Evolutionary conservation across 2,797 vertebrate genomes (phyloP).

Genomic region (Artibeus jamaicensis): DNA sequence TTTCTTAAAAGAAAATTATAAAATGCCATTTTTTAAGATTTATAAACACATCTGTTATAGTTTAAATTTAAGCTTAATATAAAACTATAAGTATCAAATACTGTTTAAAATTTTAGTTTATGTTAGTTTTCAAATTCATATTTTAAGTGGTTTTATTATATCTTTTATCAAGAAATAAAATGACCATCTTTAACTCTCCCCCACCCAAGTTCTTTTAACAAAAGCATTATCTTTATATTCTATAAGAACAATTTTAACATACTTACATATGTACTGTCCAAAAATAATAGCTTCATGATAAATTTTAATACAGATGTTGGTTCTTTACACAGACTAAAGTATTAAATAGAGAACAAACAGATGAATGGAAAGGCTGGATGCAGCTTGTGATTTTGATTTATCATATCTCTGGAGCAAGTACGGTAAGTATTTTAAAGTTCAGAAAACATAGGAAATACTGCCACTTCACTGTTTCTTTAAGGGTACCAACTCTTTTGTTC

Average conservation of each 20-base stretch:
- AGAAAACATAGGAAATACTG: background rate
- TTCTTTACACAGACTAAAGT: slow-evolving; percentile 91
- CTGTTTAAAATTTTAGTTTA: slow-evolving; percentile 33
- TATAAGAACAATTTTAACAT: background rate
- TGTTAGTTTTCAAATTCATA: slow-evolving; percentile 34
- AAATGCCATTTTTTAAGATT: slow-evolving; percentile 43
- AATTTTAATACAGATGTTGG: slow-evolving; percentile 61
- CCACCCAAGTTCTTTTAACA: slow-evolving; percentile 10
- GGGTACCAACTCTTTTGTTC: background rate
- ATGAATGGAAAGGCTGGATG: slow-evolving; percentile 99
- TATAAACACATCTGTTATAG: background rate
- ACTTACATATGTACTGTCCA: slow-evolving; percentile 27
- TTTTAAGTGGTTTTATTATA: background rate
- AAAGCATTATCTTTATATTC: slow-evolving; percentile 39
- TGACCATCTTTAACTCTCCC: background rate
- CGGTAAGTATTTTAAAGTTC: slow-evolving; percentile 87
- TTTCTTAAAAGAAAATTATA: slow-evolving; percentile 40
- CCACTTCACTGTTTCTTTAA: background rate
- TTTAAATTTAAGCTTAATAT: slow-evolving; percentile 39
- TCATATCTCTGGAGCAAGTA: slow-evolving; percentile 98
- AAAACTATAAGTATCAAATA: background rate
- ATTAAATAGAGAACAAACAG: slow-evolving; percentile 97
- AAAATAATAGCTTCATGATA: slow-evolving; percentile 32
- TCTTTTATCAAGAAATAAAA: slow-evolving; percentile 47
- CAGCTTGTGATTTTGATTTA: slow-evolving; percentile 99